These are phyloP conservation scores for Propsilocerus akamusi DNA, from an alignment of 1,140 invertebrate genomes.

Conservation along the genomic window DNA sequence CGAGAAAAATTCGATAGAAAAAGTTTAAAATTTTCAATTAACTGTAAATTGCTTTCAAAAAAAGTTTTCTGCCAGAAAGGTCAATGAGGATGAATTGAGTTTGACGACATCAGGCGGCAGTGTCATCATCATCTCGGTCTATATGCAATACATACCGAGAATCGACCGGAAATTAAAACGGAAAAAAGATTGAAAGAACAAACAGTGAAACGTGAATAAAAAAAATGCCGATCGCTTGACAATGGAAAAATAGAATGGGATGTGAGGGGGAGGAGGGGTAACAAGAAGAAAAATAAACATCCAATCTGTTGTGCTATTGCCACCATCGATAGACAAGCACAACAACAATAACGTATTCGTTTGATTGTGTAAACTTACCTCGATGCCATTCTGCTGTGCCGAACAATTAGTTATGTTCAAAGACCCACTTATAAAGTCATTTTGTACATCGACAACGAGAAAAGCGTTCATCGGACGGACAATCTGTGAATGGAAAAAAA, in stretches of 20 bases:
- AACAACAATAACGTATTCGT: background rate
- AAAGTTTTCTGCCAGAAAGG: too few species aligned
- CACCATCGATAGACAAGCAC: background rate
- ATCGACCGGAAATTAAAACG: conserved; percentile 1
- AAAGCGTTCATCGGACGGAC: conserved; percentile 77
- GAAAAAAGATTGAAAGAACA: background rate
- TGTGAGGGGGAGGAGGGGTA: too few species aligned
- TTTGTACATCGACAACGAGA: conserved; percentile 91
- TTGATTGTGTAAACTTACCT: conserved; percentile 34
- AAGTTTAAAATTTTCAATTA: too few species aligned
- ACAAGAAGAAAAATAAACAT: background rate
- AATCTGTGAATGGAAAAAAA: conserved; percentile 34
- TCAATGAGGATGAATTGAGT: too few species aligned
- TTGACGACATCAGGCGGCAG: too few species aligned
- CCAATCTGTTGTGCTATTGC: background rate
- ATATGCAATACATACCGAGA: too few species aligned
- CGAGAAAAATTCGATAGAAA: too few species aligned
- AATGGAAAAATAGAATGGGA: too few species aligned
- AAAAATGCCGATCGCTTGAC: background rate
- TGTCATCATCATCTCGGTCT: too few species aligned
- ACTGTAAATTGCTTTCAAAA: too few species aligned
- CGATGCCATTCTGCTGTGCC: conserved; percentile 74
- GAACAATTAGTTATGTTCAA: conserved; percentile 84
- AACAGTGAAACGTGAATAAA: background rate
- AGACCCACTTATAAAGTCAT: conserved; percentile 92